Evolutionary conservation across 2,113 vertebrate genomes (phyloP).

Genomic region (Channa maculata): DNA sequence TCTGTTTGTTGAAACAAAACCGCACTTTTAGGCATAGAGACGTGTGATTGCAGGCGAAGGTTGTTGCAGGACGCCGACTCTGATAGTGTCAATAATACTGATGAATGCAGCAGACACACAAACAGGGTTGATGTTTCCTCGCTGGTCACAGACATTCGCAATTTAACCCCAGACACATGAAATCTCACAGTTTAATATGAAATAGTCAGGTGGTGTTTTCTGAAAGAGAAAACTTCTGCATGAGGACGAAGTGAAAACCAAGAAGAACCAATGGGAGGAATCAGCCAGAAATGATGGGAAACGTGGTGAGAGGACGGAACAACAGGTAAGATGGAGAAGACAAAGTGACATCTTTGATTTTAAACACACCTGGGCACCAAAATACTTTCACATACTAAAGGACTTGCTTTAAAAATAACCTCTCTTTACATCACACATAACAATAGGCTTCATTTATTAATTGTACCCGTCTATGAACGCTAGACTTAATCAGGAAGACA

Average conservation of each 20-base stretch:
- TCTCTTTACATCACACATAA: no score
- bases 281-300: background rate
- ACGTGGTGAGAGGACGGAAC: no score
- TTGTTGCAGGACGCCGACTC: slow-evolving; percentile 6
- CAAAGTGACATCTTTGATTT: slow-evolving; percentile 1
- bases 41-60: no score
- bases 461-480: no score
- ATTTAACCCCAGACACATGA: no score
- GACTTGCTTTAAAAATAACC: background rate
- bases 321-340: background rate
- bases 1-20: background rate
- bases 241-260: background rate
- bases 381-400: background rate
- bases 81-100: slow-evolving; percentile 46
- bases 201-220: background rate
- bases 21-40: no score
- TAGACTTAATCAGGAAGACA: no score
- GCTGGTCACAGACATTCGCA: no score
- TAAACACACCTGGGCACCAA: slow-evolving; percentile 36
- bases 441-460: no score
- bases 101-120: background rate
- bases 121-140: no score
- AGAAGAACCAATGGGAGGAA: slow-evolving; percentile 9
- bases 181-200: no score
- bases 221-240: background rate